Base-by-base conservation (phyloP, 2,888 invertebrate species). In the Penaeus monodon region DNA sequence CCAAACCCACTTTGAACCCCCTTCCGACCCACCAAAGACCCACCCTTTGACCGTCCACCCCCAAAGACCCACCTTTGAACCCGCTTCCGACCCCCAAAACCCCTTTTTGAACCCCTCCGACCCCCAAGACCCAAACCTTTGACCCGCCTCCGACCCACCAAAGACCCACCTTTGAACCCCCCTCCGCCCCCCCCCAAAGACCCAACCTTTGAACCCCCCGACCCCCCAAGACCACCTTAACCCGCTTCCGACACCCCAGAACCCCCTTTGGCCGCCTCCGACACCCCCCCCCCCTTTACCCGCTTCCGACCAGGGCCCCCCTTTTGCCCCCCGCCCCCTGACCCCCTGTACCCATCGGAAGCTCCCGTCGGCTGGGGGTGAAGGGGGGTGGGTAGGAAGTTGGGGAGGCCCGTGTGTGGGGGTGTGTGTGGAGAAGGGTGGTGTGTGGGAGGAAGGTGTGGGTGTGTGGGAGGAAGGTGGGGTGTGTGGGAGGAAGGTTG, bases 201-300 rank as follows among this genome's bases (percentile, higher is more conserved):
- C 4, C 68, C 7, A 68, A n/a, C 27, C 24, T 68, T 68, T 27
- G n/a, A 68, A 44, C 49, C 68, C 6, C 1, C 68, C 22, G 12
- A 14, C 68, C 49, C 24, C 4, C 20, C 57, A 10, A 14, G 49
- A 81, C 90, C 89, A 64, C 94, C 94, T 44, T 91, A n/a, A n/a
- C n/a, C n/a, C 91, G 91, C 92, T 93, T 20, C 92, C 93, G 22
- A 90, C 88, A 38, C 92, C 90, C n/a, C n/a, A n/a, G 91, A 93
- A 93, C 27, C 89, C 85, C 0, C 93, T 92, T 7, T 92, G 91
- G 2, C 92, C 92, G 86, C 91, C 6, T 91, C 89, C 4, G 91
- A 90, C 93, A 93, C 12, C 90, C 91, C 88, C 92, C 92, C 2
- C 93, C 92, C 33, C 93, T 91, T 89, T 92, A 92, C 22, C 93